Evolutionary conservation across 2,888 invertebrate species (phyloP), one percentile per base, ranked within the genome.

Genomic region (Cynaeus angustus): DNA sequence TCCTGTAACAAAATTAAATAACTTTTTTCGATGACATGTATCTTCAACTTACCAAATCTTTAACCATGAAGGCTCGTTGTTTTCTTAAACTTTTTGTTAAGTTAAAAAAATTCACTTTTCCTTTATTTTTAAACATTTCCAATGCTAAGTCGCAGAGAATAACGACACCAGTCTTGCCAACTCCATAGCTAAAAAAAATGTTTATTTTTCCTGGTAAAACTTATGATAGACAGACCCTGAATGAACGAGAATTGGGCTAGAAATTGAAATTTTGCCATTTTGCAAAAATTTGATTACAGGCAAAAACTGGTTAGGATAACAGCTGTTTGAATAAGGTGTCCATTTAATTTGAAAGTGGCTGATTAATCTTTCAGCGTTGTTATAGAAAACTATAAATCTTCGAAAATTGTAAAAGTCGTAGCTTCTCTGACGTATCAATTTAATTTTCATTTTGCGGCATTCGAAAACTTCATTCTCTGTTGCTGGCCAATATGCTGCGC

Each of bases 121-220:
- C n/a, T n/a, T n/a, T n/a, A n/a, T n/a, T n/a, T n/a, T n/a, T n/a
- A n/a, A n/a, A n/a, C n/a, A n/a, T n/a, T n/a, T n/a, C n/a, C n/a
- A n/a, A n/a, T n/a, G n/a, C n/a, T n/a, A n/a, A n/a, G n/a, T n/a
- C n/a, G n/a, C n/a, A n/a, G n/a, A n/a, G n/a, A n/a, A n/a, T n/a
- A n/a, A n/a, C n/a, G n/a, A n/a, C n/a, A n/a, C n/a, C n/a, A n/a
- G n/a, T n/a, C 30, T n/a, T n/a, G n/a, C n/a, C n/a, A n/a, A 28
- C 30, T 5, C 59, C 59, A 33, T 8, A 59, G 0, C 59, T 59
- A n/a, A 14, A 59, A 59, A 21, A 59, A 5, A 21, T 21, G 1
- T n/a, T 9, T 5, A 10, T 12, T 9, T n/a, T n/a, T n/a, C n/a
- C n/a, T n/a, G n/a, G 14, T 14, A 14, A 38, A 13, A 21, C 9